Percentiles rank a stretch among this genome's conserved stretches.
Evolutionary conservation across 2,888 invertebrate genomes (phyloP).

Genomic region (Mythimna loreyi): DNA sequence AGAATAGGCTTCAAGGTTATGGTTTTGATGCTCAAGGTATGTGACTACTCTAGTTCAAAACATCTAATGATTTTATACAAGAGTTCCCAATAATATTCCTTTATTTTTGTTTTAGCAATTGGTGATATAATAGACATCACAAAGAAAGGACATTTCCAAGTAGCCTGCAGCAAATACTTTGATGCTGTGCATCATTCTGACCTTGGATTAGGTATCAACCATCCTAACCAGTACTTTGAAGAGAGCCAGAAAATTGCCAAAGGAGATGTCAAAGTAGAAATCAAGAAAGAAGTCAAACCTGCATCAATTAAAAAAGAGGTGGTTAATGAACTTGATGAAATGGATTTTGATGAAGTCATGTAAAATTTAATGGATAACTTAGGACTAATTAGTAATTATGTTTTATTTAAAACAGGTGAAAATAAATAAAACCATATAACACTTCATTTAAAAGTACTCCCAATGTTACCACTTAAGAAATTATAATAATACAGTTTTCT

Average conservation of each 20-base stretch:
- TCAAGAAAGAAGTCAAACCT: slow-evolving; percentile 73
- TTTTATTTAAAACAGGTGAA: too few relatives aligned
- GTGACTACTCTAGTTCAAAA: not conserved
- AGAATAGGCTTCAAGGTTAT: slow-evolving; percentile 93
- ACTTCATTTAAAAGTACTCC: too few relatives aligned
- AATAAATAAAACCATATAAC: too few relatives aligned
- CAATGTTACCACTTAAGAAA: not conserved
- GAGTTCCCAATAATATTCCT: not conserved
- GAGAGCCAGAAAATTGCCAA: slow-evolving; percentile 93
- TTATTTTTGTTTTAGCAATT: slow-evolving; percentile 87
- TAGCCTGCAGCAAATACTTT: slow-evolving; percentile 97
- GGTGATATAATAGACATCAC: slow-evolving; percentile 94
- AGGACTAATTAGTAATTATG: too few relatives aligned
- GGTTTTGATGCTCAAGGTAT: slow-evolving; percentile 92
- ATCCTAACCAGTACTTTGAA: slow-evolving; percentile 98
- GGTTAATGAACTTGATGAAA: slow-evolving; percentile 74
- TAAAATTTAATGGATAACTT: slow-evolving; percentile 48
- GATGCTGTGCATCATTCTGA: slow-evolving; percentile 93
- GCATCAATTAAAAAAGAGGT: slow-evolving; percentile 75
- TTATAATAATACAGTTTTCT: not conserved
- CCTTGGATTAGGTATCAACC: slow-evolving; percentile 93
- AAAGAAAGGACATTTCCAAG: slow-evolving; percentile 95
- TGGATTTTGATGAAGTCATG: slow-evolving; percentile 83
- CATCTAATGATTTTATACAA: not conserved
- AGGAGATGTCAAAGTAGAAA: slow-evolving; percentile 80